Evolutionary conservation across 1,140 invertebrate genomes (phyloP).

Genomic region (Papilio dardanus): DNA sequence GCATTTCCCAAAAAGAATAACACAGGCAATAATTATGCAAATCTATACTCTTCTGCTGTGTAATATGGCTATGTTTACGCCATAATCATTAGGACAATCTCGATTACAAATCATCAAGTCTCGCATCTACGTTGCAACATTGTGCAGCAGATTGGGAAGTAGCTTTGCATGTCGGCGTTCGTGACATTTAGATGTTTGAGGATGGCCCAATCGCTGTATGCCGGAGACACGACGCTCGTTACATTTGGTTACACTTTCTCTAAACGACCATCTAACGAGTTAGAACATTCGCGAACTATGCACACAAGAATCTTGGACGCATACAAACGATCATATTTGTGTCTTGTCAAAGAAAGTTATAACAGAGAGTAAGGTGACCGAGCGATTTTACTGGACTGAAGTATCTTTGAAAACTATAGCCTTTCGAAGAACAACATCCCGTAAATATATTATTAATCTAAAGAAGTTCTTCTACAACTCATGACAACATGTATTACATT

Average conservation of each 20-base stretch:
- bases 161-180: slow-evolving; percentile 20
- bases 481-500: too few species aligned
- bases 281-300: slow-evolving; percentile 44
- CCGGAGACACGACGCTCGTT: slow-evolving; percentile 34
- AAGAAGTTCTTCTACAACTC: too few species aligned
- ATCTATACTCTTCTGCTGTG: not conserved
- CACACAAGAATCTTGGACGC: not conserved
- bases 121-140: not conserved
- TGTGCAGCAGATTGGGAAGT: slow-evolving; percentile 22
- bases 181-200: slow-evolving; percentile 34
- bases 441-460: too few species aligned
- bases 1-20: not conserved
- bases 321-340: not conserved
- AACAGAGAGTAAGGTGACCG: not conserved
- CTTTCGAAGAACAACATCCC: too few species aligned
- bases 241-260: slow-evolving; percentile 61
- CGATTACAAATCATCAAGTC: slow-evolving; percentile 29
- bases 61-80: slow-evolving; percentile 1
- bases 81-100: slow-evolving; percentile 26
- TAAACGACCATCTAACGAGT: slow-evolving; percentile 44
- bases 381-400: not conserved
- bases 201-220: slow-evolving; percentile 27
- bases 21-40: not conserved
- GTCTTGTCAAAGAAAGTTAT: not conserved
- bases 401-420: not conserved